phyloP scores from a whole-genome alignment of 2,888 invertebrate genomes.

The Tanytarsus gracilentus region DNA sequence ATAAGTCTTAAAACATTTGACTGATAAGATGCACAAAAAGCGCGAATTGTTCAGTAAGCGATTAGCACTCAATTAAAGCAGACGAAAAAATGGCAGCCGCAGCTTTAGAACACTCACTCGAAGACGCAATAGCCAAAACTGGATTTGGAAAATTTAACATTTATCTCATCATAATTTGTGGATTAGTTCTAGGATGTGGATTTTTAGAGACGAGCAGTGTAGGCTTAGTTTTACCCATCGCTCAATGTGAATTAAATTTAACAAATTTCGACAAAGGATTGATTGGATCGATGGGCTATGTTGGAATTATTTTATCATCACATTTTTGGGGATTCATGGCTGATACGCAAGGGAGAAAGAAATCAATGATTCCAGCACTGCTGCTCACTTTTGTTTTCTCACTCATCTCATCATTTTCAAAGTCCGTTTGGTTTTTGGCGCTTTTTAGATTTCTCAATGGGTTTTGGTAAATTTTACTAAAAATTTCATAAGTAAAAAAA shows the following conservation, averaged over 20 bases:
- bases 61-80: too few species aligned
- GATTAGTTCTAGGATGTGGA: neutral
- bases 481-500: neutral
- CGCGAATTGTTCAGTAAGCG: too few species aligned
- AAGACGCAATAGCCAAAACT: conserved; percentile 10
- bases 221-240: neutral
- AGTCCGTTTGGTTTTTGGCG: conserved; percentile 45
- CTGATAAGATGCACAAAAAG: too few species aligned
- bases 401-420: conserved; percentile 45
- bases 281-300: conserved; percentile 2
- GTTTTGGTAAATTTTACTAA: conserved; percentile 41
- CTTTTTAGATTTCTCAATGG: conserved; percentile 47
- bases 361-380: conserved; percentile 44
- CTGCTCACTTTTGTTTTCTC: conserved; percentile 44
- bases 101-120: too few species aligned
- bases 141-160: conserved; percentile 16
- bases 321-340: conserved; percentile 51
- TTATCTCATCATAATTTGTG: neutral
- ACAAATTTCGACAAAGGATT: conserved; percentile 13
- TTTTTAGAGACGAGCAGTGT: conserved; percentile 7
- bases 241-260: conserved; percentile 17
- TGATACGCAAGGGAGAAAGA: conserved; percentile 46
- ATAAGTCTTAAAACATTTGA: too few species aligned
- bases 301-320: conserved; percentile 35
- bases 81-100: too few species aligned